phyloP scores from a whole-genome alignment of 2,888 invertebrate species.

The Watsonalla binaria region DNA sequence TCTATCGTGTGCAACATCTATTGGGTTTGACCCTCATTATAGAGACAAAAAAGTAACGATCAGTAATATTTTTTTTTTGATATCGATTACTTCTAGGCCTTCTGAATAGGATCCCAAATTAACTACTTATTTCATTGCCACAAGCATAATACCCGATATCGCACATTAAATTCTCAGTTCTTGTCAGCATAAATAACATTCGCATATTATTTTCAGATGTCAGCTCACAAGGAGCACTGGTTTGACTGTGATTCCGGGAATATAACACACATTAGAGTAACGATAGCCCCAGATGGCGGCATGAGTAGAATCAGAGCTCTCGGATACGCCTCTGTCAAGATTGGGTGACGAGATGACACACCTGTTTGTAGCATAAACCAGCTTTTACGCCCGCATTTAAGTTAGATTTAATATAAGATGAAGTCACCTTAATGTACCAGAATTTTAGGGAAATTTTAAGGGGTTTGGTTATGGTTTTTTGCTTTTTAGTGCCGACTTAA shows the following conservation, averaged over 20 bases:
- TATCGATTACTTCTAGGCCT: no score
- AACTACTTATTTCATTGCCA: not conserved
- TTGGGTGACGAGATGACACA: not conserved
- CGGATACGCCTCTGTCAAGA: constrained; percentile 29
- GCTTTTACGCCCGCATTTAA: not conserved
- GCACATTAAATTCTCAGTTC: no score
- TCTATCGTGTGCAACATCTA: no score
- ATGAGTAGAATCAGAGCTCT: constrained; percentile 78
- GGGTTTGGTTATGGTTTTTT: not conserved
- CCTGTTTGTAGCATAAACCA: constrained; percentile 3
- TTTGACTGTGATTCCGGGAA: constrained; percentile 53
- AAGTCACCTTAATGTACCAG: not conserved
- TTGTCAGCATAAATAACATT: not conserved
- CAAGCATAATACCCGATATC: no score
- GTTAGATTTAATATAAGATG: not conserved
- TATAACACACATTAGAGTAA: constrained; percentile 76
- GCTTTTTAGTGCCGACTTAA: not conserved
- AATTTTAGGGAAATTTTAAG: not conserved
- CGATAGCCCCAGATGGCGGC: constrained; percentile 81
- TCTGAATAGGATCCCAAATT: no score
- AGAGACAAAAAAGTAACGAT: no score
- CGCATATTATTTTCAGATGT: constrained; percentile 53
- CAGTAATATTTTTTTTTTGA: no score
- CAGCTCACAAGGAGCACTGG: constrained; percentile 72
- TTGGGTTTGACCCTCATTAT: not conserved